Conservation (phyloP, 2,888 invertebrate species). For the Epiblema foenella region DNA sequence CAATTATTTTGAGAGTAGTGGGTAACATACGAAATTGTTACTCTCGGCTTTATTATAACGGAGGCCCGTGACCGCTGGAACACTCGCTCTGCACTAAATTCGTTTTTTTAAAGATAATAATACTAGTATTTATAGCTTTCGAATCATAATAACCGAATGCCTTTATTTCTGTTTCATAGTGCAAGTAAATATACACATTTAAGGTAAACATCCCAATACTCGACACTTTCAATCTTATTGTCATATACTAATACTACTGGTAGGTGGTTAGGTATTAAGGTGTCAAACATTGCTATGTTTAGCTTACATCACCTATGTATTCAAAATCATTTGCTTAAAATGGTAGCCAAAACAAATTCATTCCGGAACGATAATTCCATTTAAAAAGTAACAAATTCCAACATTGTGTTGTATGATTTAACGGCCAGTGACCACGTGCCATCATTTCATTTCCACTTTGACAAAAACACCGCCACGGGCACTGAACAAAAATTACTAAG, state of each 20-base stretch:
- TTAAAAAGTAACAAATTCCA: conserved; percentile 24
- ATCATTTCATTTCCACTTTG: conserved; percentile 51
- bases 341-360: conserved; percentile 14
- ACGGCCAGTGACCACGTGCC: conserved; percentile 55
- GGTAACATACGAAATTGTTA: conserved; percentile 74
- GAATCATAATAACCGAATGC: not conserved
- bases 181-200: too few species aligned
- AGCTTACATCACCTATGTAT: not conserved
- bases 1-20: conserved; percentile 79
- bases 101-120: too few species aligned
- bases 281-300: too few species aligned
- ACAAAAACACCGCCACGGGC: conserved; percentile 72
- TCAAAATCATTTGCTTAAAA: not conserved
- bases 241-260: too few species aligned
- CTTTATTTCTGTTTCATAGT: not conserved
- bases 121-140: not conserved
- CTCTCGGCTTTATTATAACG: conserved; percentile 72
- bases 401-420: conserved; percentile 35
- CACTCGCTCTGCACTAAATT: conserved; percentile 47
- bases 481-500: conserved; percentile 70
- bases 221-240: too few species aligned
- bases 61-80: conserved; percentile 69
- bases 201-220: too few species aligned
- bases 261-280: too few species aligned
- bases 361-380: conserved; percentile 15